Conservation (phyloP, 1,140 invertebrate genomes). For the Panagrolaimus sp. region DNA sequence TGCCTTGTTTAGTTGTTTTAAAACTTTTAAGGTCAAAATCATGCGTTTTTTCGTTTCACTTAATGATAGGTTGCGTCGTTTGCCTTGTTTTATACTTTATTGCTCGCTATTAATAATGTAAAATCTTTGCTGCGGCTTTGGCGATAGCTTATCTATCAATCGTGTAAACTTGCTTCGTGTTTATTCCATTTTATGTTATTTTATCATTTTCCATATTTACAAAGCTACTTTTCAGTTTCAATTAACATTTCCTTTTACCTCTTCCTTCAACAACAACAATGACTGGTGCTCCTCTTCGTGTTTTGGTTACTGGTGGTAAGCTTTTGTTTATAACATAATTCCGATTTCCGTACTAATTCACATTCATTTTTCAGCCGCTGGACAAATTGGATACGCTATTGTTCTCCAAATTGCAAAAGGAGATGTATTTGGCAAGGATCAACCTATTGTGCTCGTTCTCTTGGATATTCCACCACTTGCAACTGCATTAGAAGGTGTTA, state of each 20-base stretch:
- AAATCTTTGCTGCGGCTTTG: too few relatives aligned
- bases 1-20: too few relatives aligned
- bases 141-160: too few relatives aligned
- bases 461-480: conserved; percentile 93
- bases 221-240: not conserved
- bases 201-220: not conserved
- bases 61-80: too few relatives aligned
- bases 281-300: not conserved
- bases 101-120: too few relatives aligned
- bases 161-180: too few relatives aligned
- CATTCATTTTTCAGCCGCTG: conserved; percentile 60
- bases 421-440: conserved; percentile 80
- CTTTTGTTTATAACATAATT: conserved; percentile 78
- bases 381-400: conserved; percentile 96
- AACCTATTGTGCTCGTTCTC: conserved; percentile 78
- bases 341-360: conserved; percentile 71
- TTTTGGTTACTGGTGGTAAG: conserved; percentile 18
- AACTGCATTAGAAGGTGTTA: conserved; percentile 86
- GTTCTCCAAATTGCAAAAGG: conserved; percentile 74
- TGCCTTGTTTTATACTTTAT: too few relatives aligned
- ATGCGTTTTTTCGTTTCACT: too few relatives aligned
- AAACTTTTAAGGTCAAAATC: too few relatives aligned
- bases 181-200: too few relatives aligned
- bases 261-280: not conserved
- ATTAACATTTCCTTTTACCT: not conserved